Percentiles rank a stretch among this genome's conserved stretches.
These are phyloP conservation scores for Dipodomys ordii DNA, from an alignment of 2,113 vertebrate genomes.

Conservation along the genomic window DNA sequence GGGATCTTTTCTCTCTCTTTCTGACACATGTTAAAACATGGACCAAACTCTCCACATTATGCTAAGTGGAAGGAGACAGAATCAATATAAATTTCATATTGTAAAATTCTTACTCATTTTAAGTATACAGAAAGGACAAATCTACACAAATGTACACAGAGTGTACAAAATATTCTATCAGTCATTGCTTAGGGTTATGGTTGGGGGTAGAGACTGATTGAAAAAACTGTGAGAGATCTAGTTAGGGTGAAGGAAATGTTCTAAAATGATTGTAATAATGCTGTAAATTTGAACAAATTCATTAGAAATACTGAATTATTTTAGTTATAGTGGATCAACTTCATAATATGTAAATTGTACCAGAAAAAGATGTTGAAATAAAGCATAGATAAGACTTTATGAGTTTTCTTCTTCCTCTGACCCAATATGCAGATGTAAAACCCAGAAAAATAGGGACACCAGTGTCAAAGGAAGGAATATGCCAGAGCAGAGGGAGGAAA, in stretches of 20 bases:
- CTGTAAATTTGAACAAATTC: not conserved
- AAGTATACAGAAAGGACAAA: not conserved
- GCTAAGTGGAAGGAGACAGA: not conserved
- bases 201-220: not conserved
- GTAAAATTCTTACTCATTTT: not conserved
- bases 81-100: not conserved
- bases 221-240: not conserved
- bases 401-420: not conserved
- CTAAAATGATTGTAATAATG: not conserved
- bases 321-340: not conserved
- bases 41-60: constrained; percentile 8
- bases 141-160: not conserved
- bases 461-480: not conserved
- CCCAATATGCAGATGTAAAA: not conserved
- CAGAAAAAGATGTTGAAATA: not conserved
- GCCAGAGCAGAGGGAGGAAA: not conserved
- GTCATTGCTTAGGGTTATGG: not conserved
- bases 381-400: not conserved
- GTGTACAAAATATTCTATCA: not conserved
- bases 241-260: not conserved
- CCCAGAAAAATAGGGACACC: not conserved
- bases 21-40: not conserved
- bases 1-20: not conserved
- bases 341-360: not conserved
- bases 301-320: not conserved